Conservation (phyloP, 2,113 vertebrate genomes). For the Chloropsis hardwickii region DNA sequence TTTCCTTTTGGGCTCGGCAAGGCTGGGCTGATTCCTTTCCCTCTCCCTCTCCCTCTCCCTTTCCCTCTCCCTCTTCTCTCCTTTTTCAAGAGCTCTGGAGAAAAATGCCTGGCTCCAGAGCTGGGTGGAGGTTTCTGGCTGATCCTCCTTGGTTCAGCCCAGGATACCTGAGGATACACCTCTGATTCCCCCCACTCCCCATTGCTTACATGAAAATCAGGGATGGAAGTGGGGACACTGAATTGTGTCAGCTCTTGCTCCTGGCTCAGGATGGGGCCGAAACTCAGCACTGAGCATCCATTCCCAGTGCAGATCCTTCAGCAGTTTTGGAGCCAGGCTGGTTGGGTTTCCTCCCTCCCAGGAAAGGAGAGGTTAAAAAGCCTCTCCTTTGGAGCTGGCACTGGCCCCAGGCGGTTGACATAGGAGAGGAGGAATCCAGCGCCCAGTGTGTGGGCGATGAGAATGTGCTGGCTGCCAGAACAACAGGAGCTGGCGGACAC, state of each 20-base stretch:
- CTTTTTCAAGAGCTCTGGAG: background rate
- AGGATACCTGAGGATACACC: background rate
- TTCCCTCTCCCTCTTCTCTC: background rate
- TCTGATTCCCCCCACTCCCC: background rate
- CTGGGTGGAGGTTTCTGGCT: background rate
- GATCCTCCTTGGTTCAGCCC: background rate
- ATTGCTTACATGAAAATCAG: background rate
- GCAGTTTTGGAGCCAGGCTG: fast-evolving
- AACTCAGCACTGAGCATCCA: background rate
- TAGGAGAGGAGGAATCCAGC: conserved; percentile 44
- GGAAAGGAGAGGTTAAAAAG: conserved; percentile 34
- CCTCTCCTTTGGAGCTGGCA: conserved; percentile 3
- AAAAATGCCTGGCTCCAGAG: background rate
- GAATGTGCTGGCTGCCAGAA: conserved; percentile 55
- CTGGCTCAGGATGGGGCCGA: fast-evolving
- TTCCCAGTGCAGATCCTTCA: background rate
- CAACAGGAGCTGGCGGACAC: conserved; percentile 24
- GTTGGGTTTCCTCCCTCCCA: background rate
- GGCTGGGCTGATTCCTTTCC: background rate
- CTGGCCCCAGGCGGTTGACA: background rate
- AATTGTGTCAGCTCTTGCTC: background rate
- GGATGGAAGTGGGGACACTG: background rate
- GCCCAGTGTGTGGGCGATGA: conserved; percentile 60
- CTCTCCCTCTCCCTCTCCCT: background rate
- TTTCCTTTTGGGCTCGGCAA: conserved; percentile 10